Conservation (phyloP, 2,888 invertebrate genomes). For the Drosophila seclusa region DNA sequence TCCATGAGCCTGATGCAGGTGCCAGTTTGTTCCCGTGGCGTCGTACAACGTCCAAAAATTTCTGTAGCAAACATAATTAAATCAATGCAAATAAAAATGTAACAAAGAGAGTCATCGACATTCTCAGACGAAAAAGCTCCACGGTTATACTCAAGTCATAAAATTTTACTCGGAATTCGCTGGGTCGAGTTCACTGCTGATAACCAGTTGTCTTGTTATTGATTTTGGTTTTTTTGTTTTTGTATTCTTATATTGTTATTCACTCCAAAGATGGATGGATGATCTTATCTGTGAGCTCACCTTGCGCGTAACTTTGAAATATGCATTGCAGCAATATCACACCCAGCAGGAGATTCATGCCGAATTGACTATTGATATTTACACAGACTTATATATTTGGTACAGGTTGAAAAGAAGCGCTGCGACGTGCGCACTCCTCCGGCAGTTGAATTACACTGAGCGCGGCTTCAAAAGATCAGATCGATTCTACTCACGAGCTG, state of each 20-base stretch:
- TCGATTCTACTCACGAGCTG: constrained; percentile 16
- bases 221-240: constrained; percentile 15
- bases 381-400: neutral
- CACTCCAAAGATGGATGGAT: neutral
- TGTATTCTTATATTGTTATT: constrained; percentile 15
- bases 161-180: constrained; percentile 22
- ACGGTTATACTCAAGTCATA: constrained; percentile 23
- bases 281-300: constrained; percentile 25
- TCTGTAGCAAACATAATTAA: constrained; percentile 40
- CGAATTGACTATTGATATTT: neutral
- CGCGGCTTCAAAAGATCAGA: constrained; percentile 35
- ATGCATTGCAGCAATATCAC: constrained; percentile 32
- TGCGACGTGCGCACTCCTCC: constrained; percentile 10
- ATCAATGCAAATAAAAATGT: neutral
- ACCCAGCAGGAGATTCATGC: constrained; percentile 41
- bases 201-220: constrained; percentile 54
- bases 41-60: constrained; percentile 71
- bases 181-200: constrained; percentile 68
- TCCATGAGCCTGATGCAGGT: constrained; percentile 67
- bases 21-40: constrained; percentile 68
- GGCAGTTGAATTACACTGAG: constrained; percentile 57
- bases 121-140: constrained; percentile 16
- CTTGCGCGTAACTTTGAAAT: constrained; percentile 35
- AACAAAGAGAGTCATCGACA: neutral
- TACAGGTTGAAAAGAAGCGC: constrained; percentile 13